Evolutionary conservation across 2,888 invertebrate genomes (phyloP), one percentile per base, ranked within the genome.

Genomic region (Pristionchus fissidentatus): DNA sequence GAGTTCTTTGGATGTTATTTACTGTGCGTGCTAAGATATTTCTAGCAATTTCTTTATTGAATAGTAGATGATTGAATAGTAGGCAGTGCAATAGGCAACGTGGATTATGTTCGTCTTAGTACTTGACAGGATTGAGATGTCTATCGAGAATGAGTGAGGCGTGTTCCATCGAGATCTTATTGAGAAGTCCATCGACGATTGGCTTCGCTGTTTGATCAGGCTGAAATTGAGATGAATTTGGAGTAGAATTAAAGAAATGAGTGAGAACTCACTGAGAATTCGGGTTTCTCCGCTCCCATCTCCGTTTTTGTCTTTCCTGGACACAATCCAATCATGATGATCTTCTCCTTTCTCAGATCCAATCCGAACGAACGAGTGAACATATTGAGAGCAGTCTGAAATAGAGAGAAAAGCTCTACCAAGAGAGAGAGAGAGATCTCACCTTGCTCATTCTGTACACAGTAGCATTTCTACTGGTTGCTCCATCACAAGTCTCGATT

Each of bases 401-500:
- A 70, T n/a, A 1, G 46, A 66, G 19, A 60, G 60, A 60, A 57
- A 32, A 29, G 60, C 29, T 32, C 35, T 38, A 19, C 32, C n/a
- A 60, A 15, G 60, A 32, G 26, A 29, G 15, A 15, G 19, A 52
- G 5, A 29, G 26, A n/a, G 38, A 19, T 73, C 22, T 26, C n/a
- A 78, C 55, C 78, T 78, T 78, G 78, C 78, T 78, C 78, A 78
- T 78, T 43, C 60, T 35, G 60, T 80, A 80, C 4, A 80, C 26
- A 19, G 80, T 60, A 0, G 80, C 80, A 49, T 80, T 80, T 26
- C 43, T 57, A 4, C 38, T 60, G 2, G 80, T 80, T 0, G 57
- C 41, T 13, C 80, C 80, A 41, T 80, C 49, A 60, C 80, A 35
- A n/a, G 32, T 38, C 41, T 57, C 41, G 38, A 80, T 80, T 0